Evolutionary conservation across 2,797 vertebrate species (phyloP), one percentile per base, ranked within the genome.

Genomic region (Kryptolebias ocellatus): DNA sequence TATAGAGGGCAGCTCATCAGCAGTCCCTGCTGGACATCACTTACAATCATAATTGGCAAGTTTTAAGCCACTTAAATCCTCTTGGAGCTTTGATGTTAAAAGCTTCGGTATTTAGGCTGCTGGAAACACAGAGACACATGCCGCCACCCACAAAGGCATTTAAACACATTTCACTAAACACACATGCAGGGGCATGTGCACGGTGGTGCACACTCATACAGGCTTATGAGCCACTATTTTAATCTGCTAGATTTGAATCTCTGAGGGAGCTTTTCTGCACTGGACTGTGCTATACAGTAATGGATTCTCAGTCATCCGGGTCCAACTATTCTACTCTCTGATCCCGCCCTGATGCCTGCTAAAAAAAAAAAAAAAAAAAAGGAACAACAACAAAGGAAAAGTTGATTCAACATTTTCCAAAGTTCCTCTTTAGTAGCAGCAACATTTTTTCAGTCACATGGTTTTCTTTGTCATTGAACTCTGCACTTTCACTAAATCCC

Each of bases 361-460:
- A 31, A 14, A n/a, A 62, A 81, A 87, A 86, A 84, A 79, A 31
- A 14, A n/a, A 62, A 81, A 87, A 86, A 84, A 79, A 37, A 37
- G 8, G 6, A 24, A 37, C 10, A 75, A 15, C 8, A 70, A 83
- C 69, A 86, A 86, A 85, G 81, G 75, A 87, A 79, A 81, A 81
- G 80, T 82, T 79, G 75, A 88, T 89, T 91, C 87, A 87, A 85
- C 87, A 83, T 76, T 84, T 83, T 88, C 61, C 53, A n/a, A 11
- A 75, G 60, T 78, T 79, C 55, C 42, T 64, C 58, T 74, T 83
- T 53, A 64, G 60, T 53, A 56, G 64, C 54, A 58, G 57, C 71
- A 64, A 71, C 70, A 70, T 59, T 53, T 71, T 80, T 78, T 66
- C 12, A 73, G 55, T n/a, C 65, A 79, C 45, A 24, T 58, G 56